These are phyloP conservation scores for Ichneumoninae sp. DNA, from an alignment of 2,888 invertebrate genomes.

Conservation along the genomic window DNA sequence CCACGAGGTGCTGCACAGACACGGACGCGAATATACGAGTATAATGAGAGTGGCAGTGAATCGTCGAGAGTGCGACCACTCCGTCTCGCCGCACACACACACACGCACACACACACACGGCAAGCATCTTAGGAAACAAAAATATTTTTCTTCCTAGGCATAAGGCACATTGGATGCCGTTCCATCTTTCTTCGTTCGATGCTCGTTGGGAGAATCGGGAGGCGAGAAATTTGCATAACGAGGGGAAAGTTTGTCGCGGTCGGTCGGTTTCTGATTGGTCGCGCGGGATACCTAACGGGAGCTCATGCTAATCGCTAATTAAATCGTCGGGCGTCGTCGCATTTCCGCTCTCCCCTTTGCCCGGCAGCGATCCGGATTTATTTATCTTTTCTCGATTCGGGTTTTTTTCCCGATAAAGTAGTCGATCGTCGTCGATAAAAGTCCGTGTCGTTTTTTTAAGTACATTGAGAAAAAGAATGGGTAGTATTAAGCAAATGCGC, in stretches of 20 bases:
- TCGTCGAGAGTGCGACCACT: slow-evolving; percentile 43
- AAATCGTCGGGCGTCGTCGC: slow-evolving; percentile 48
- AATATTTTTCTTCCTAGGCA: slow-evolving; percentile 80
- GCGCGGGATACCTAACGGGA: slow-evolving; percentile 67
- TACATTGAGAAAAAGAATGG: no score
- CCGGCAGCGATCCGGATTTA: background rate
- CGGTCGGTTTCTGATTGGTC: slow-evolving; percentile 62
- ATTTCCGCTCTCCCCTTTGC: slow-evolving; percentile 37
- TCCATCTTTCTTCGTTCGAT: slow-evolving; percentile 22
- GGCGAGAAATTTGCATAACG: slow-evolving; percentile 65
- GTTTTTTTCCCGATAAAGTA: background rate
- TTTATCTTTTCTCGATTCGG: slow-evolving; percentile 1
- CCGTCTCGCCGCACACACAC: background rate
- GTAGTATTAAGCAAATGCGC: no score
- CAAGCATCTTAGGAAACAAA: slow-evolving; percentile 73
- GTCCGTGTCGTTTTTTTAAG: background rate
- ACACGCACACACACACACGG: background rate
- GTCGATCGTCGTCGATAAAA: background rate
- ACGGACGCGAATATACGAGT: background rate
- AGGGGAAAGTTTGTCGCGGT: slow-evolving; percentile 56
- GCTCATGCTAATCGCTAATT: slow-evolving; percentile 63
- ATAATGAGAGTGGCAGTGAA: slow-evolving; percentile 24
- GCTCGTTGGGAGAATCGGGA: slow-evolving; percentile 28
- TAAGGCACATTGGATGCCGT: slow-evolving; percentile 60
- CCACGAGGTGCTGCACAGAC: slow-evolving; percentile 56